Percentiles rank a stretch among this genome's conserved stretches.
Conservation (phyloP, 2,888 invertebrate genomes). For the Dyspetes luteomarginatus region DNA sequence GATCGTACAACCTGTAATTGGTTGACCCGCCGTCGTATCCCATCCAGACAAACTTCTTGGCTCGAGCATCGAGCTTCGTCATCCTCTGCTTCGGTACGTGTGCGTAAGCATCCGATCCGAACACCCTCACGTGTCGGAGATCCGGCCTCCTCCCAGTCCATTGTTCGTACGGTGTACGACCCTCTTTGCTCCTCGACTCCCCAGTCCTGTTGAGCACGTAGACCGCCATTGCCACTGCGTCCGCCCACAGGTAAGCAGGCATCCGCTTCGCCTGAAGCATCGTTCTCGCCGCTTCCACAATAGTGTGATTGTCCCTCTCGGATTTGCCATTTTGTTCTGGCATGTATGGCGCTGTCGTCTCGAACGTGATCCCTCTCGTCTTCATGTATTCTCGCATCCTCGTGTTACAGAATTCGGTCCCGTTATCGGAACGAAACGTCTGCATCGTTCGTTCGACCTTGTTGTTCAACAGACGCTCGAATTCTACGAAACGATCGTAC, state of each 20-base stretch:
- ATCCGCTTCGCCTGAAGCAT: slow-evolving; percentile 45
- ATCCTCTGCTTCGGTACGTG: slow-evolving; percentile 66
- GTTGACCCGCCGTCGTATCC: slow-evolving; percentile 21
- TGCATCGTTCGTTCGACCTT: slow-evolving; percentile 50
- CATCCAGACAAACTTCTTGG: slow-evolving; percentile 36
- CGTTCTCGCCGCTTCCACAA: slow-evolving; percentile 49
- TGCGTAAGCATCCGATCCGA: slow-evolving; percentile 67
- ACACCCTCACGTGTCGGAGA: slow-evolving; percentile 59
- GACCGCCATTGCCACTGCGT: slow-evolving; percentile 29
- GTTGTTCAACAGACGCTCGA: slow-evolving; percentile 39
- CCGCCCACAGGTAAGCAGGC: slow-evolving; percentile 14
- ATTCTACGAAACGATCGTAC: slow-evolving; percentile 40
- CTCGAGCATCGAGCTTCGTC: slow-evolving; percentile 49
- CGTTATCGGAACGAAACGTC: slow-evolving; percentile 56
- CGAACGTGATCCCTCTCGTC: slow-evolving; percentile 37
- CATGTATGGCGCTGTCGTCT: slow-evolving; percentile 50
- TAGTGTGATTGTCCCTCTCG: slow-evolving; percentile 41
- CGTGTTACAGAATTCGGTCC: slow-evolving; percentile 48
- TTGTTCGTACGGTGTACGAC: slow-evolving; percentile 34
- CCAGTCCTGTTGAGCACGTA: slow-evolving; percentile 30
- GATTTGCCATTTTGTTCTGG: slow-evolving; percentile 57
- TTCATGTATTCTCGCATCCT: slow-evolving; percentile 47
- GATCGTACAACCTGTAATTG: slow-evolving; percentile 43
- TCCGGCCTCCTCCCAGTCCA: slow-evolving; percentile 38
- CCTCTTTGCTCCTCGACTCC: neutral